Percentiles rank a stretch among this genome's conserved stretches.
Evolutionary conservation across 2,797 vertebrate genomes (phyloP).

Genomic region (Myoxocephalus aenaeus): DNA sequence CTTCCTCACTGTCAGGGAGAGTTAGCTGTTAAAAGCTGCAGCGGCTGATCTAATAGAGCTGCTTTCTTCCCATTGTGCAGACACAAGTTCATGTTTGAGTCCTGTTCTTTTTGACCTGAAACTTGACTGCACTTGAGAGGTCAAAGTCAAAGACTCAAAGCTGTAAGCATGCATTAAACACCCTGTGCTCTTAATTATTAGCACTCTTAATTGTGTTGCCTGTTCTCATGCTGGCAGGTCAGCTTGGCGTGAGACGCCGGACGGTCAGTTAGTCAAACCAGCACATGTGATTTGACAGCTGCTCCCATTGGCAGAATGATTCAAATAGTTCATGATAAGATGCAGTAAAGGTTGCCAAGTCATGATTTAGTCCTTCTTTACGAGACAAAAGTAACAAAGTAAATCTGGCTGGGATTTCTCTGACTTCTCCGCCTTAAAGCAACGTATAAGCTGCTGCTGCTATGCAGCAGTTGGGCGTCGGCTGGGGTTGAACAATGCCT

Average conservation of each 20-base stretch:
- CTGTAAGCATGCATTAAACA: conserved; percentile 68
- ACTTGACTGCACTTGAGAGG: conserved; percentile 78
- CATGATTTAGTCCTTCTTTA: conserved; percentile 9
- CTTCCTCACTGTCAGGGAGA: conserved; percentile 64
- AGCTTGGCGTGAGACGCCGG: conserved; percentile 54
- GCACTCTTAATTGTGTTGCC: conserved; percentile 63
- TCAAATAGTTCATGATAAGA: conserved; percentile 15
- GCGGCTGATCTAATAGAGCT: conserved; percentile 66
- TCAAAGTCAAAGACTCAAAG: conserved; percentile 54
- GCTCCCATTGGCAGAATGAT: conserved; percentile 36
- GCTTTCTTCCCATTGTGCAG: conserved; percentile 57
- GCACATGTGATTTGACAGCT: conserved; percentile 51
- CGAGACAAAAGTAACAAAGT: conserved; percentile 26
- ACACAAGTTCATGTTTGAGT: conserved; percentile 65
- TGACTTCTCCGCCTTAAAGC: conserved; percentile 56
- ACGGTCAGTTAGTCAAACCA: conserved; percentile 37
- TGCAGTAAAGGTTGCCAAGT: background rate
- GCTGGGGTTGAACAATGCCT: conserved; percentile 56
- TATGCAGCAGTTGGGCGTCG: conserved; percentile 45
- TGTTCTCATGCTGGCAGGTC: conserved; percentile 70
- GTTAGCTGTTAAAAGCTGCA: conserved; percentile 51
- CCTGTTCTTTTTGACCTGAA: conserved; percentile 68
- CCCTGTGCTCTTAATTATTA: conserved; percentile 57
- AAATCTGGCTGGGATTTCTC: conserved; percentile 58
- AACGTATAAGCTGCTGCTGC: conserved; percentile 62